Conservation (phyloP, 2,113 vertebrate genomes). For the Peromyscus californicus region DNA sequence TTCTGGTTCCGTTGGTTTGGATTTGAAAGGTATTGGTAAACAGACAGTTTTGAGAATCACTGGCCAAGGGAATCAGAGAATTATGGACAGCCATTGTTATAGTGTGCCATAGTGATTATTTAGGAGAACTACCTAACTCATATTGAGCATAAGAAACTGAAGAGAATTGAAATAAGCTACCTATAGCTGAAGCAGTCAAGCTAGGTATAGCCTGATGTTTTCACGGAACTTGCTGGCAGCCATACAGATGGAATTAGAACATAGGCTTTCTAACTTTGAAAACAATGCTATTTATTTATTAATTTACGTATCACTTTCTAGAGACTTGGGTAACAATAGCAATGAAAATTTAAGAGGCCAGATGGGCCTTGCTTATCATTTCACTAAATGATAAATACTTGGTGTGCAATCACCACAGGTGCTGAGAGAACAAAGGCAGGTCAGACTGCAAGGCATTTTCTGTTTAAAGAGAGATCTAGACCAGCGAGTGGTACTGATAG, state of each 20-base stretch:
- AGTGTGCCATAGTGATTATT: neutral
- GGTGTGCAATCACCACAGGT: neutral
- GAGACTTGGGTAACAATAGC: neutral
- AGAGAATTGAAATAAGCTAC: neutral
- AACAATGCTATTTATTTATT: neutral
- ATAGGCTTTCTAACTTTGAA: neutral
- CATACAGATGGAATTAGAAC: neutral
- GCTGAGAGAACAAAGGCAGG: neutral
- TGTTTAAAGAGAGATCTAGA: neutral
- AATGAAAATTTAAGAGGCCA: neutral
- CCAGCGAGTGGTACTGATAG: neutral
- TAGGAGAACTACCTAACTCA: neutral
- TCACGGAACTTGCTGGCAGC: neutral
- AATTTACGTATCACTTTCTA: neutral
- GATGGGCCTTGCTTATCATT: neutral
- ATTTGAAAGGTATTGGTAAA: neutral
- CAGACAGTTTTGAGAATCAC: neutral
- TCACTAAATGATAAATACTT: neutral
- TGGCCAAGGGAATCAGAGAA: neutral
- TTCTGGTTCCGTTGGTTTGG: neutral
- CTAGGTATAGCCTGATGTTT: neutral
- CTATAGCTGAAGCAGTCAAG: neutral
- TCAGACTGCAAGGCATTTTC: neutral
- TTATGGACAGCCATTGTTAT: neutral
- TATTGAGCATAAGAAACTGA: neutral